phyloP scores from a whole-genome alignment of 1,140 invertebrate genomes.

The Bombus sylvicola region DNA sequence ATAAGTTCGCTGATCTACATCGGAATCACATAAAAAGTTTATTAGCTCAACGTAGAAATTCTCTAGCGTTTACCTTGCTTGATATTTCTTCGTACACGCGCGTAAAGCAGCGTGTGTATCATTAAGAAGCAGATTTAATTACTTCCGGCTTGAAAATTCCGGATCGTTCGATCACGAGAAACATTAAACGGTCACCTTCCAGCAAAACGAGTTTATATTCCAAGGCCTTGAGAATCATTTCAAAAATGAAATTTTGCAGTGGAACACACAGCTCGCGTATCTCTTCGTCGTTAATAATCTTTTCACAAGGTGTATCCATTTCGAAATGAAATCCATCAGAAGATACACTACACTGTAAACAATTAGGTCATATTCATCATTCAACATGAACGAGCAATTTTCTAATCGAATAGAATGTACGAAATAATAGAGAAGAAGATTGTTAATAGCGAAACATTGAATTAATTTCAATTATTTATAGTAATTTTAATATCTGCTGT shows the following conservation, averaged over 20 bases:
- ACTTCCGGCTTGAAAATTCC: constrained; percentile 43
- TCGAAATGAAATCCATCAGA: not conserved
- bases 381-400: no score
- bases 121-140: constrained; percentile 53
- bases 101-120: constrained; percentile 15
- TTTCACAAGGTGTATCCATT: not conserved
- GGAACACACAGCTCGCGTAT: not conserved
- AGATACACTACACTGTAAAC: not conserved
- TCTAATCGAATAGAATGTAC: no score
- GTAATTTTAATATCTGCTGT: not conserved
- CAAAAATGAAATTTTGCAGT: not conserved
- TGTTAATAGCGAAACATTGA: not conserved
- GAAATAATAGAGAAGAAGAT: no score
- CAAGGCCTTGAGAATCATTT: not conserved
- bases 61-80: not conserved
- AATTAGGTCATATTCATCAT: no score
- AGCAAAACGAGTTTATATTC: constrained; percentile 30
- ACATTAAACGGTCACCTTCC: constrained; percentile 19
- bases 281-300: not conserved
- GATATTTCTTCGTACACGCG: not conserved
- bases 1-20: no score
- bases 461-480: not conserved
- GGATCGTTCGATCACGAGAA: constrained; percentile 45
- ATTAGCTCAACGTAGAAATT: not conserved
- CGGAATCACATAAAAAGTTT: not conserved